phyloP scores from a whole-genome alignment of 2,888 invertebrate genomes.

The Drosophila maculinotata region DNA sequence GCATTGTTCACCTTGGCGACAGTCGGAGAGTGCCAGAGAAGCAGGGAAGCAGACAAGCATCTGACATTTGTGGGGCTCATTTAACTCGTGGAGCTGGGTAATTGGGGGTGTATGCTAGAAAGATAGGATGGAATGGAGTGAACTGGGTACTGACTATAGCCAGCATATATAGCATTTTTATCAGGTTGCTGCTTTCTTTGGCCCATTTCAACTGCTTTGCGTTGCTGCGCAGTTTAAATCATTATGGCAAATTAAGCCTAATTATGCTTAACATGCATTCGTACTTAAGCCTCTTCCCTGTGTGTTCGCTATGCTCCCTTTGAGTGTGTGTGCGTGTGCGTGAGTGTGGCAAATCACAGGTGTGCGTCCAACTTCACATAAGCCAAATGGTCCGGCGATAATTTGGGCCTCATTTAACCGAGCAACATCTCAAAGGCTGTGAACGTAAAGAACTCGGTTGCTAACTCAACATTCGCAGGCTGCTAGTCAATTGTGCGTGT shows the following conservation, averaged over 20 bases:
- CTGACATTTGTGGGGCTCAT: constrained; percentile 78
- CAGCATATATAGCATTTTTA: constrained; percentile 48
- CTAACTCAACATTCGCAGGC: background rate
- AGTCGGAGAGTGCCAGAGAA: constrained; percentile 5
- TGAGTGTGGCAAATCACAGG: constrained; percentile 27
- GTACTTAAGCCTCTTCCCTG: constrained; percentile 57
- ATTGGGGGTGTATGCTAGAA: constrained; percentile 36
- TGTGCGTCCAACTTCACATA: constrained; percentile 29
- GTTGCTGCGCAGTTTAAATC: constrained; percentile 64
- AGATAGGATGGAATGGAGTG: constrained; percentile 6
- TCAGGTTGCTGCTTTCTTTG: constrained; percentile 29
- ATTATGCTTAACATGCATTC: constrained; percentile 76
- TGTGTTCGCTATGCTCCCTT: background rate
- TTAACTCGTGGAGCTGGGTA: constrained; percentile 58
- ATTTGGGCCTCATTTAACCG: constrained; percentile 51
- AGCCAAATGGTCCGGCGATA: constrained; percentile 44
- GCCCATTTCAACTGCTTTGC: constrained; percentile 62
- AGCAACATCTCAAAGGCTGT: constrained; percentile 8
- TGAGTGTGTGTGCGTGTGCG: background rate
- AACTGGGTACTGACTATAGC: constrained; percentile 24
- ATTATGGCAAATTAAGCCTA: constrained; percentile 73
- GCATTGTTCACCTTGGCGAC: constrained; percentile 46
- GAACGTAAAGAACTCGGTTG: constrained; percentile 8
- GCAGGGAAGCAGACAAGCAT: constrained; percentile 24
- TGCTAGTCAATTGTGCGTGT: constrained; percentile 11